A percentile compares a stretch with the other conserved stretches of the same genome.
Conservation (phyloP, 2,888 invertebrate genomes). For the Drosophila nigricruria region DNA sequence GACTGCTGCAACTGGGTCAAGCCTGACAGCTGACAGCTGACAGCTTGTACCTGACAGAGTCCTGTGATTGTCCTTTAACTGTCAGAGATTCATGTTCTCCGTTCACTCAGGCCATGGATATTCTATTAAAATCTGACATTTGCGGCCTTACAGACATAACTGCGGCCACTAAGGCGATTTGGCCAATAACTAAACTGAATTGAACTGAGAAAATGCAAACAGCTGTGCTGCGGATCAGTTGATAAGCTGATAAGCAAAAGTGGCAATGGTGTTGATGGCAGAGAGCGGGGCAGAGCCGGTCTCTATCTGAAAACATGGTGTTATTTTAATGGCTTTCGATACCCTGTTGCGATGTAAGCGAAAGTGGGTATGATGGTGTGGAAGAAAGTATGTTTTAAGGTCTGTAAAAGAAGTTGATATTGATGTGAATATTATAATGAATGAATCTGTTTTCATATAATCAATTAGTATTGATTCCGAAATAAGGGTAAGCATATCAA, state of each 20-base stretch:
- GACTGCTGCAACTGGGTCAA: slow-evolving; percentile 22
- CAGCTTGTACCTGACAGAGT: not conserved
- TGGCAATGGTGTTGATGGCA: not conserved
- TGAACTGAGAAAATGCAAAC: slow-evolving; percentile 26
- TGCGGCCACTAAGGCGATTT: slow-evolving; percentile 20
- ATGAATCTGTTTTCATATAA: no score
- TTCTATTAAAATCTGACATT: not conserved
- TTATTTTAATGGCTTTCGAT: slow-evolving; percentile 39
- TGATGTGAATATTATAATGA: no score
- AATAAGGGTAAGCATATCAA: no score
- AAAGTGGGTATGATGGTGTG: not conserved
- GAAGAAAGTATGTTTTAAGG: not conserved
- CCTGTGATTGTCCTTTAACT: not conserved
- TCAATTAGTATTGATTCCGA: no score
- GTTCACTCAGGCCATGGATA: not conserved
- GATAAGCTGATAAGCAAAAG: slow-evolving; percentile 46
- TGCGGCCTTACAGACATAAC: not conserved
- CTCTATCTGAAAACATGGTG: slow-evolving; percentile 31
- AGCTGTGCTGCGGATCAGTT: slow-evolving; percentile 25
- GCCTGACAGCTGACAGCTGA: not conserved
- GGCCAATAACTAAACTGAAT: not conserved
- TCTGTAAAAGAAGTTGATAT: not conserved
- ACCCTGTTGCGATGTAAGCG: not conserved
- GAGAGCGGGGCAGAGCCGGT: not conserved
- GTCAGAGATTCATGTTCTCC: not conserved